These are phyloP conservation scores for Salvelinus fontinalis DNA, from an alignment of 2,113 vertebrate species.

Conservation along the genomic window DNA sequence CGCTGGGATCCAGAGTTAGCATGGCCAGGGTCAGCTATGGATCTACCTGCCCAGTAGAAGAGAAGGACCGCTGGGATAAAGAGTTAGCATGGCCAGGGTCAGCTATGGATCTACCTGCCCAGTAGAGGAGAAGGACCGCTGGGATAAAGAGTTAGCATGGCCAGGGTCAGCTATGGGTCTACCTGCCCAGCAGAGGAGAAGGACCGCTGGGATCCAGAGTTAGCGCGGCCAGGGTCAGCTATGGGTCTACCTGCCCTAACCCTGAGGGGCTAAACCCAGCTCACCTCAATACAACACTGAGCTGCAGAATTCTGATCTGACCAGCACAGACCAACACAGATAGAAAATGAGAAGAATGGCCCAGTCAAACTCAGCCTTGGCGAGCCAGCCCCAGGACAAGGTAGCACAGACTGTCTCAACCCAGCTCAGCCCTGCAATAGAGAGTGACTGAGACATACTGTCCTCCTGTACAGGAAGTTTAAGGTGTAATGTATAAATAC, in stretches of 20 bases:
- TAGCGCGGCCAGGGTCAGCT: slow-evolving; percentile 23
- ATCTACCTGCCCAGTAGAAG: slow-evolving; percentile 65
- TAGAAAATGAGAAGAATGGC: background rate
- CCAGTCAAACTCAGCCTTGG: background rate
- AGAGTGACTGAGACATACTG: too few relatives aligned
- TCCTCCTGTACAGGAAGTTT: too few relatives aligned
- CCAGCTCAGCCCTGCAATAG: too few relatives aligned
- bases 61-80: slow-evolving; percentile 66
- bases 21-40: background rate
- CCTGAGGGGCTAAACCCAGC: background rate
- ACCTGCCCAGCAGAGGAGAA: slow-evolving; percentile 74
- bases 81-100: slow-evolving; percentile 29
- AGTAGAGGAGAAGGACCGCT: too few relatives aligned
- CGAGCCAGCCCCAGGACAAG: too few relatives aligned
- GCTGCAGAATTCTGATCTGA: background rate
- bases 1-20: slow-evolving; percentile 62
- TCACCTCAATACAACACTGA: background rate
- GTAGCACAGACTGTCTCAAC: too few relatives aligned
- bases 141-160: too few relatives aligned
- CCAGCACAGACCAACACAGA: slow-evolving; percentile 4
- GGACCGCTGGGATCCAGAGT: slow-evolving; percentile 68
- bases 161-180: too few relatives aligned
- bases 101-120: too few relatives aligned
- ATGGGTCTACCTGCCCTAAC: slow-evolving; percentile 37
- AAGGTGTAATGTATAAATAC: too few relatives aligned